Evolutionary conservation across 2,113 vertebrate species (phyloP).

Genomic region (Menura novaehollandiae): DNA sequence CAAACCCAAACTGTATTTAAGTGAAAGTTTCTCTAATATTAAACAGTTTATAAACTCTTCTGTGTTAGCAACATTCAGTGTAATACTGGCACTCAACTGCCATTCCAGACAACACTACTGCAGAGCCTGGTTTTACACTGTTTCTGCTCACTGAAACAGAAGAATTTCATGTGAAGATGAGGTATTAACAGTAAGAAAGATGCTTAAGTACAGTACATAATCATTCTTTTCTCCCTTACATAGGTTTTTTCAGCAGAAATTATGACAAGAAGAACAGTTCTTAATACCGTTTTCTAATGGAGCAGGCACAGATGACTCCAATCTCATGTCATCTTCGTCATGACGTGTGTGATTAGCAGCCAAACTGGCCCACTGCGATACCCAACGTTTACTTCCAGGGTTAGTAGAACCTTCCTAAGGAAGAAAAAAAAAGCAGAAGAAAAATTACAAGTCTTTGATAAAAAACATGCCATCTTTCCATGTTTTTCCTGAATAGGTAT

Average conservation of each 20-base stretch:
- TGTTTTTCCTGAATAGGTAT: neutral
- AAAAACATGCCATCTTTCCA: neutral
- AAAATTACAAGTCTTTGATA: neutral
- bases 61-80: neutral
- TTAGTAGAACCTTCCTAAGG: constrained; percentile 73
- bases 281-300: constrained; percentile 86
- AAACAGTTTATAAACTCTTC: neutral
- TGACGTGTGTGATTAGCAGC: constrained; percentile 92
- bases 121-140: neutral
- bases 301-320: constrained; percentile 77
- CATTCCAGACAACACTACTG: neutral
- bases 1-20: neutral
- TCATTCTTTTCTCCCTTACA: neutral
- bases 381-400: constrained; percentile 88
- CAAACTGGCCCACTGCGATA: constrained; percentile 95
- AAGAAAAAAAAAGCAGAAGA: constrained; percentile 1
- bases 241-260: neutral
- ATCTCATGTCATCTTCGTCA: constrained; percentile 85
- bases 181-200: neutral
- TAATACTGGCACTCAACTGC: neutral
- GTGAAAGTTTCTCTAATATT: neutral
- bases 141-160: neutral
- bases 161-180: neutral
- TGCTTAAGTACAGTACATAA: neutral
- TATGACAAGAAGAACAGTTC: neutral